A percentile compares a stretch with the other conserved stretches of the same genome.
Evolutionary conservation across 2,888 invertebrate species (phyloP).

Genomic region (Cephus spinipes): DNA sequence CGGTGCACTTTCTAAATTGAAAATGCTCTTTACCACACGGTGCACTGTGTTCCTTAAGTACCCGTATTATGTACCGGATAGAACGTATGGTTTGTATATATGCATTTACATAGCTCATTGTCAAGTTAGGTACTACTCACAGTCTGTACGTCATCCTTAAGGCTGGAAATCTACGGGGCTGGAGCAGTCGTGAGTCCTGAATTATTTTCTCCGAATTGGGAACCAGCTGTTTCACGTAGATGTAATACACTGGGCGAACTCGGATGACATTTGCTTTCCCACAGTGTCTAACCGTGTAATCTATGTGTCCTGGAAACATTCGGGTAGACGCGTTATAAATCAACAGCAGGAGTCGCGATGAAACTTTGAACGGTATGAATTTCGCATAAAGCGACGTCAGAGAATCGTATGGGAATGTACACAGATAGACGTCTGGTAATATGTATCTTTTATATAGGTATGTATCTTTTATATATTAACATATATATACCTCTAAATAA

Average conservation of each 20-base stretch:
- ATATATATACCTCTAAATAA: too few species aligned
- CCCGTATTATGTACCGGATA: not conserved
- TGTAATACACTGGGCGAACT: conserved; percentile 14
- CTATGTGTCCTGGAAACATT: conserved; percentile 15
- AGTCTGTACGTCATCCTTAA: not conserved
- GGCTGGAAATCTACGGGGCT: not conserved
- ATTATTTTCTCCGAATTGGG: not conserved
- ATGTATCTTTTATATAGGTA: not conserved
- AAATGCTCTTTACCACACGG: not conserved
- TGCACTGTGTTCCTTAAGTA: not conserved
- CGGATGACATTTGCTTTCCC: conserved; percentile 20
- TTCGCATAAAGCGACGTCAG: not conserved
- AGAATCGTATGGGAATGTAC: not conserved
- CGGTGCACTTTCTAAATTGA: not conserved
- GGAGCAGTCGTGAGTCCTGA: not conserved
- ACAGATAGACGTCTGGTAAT: not conserved
- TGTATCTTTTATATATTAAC: not conserved
- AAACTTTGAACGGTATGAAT: conserved; percentile 12
- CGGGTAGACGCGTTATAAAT: conserved; percentile 20
- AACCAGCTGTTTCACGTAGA: conserved; percentile 9
- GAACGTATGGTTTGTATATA: not conserved
- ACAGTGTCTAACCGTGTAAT: conserved; percentile 16
- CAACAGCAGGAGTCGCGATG: conserved; percentile 14
- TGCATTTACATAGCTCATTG: not conserved
- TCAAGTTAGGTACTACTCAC: not conserved